Evolutionary conservation across 1,140 invertebrate species (phyloP), one percentile per base, ranked within the genome.

Genomic region (Oscheius sp.): DNA sequence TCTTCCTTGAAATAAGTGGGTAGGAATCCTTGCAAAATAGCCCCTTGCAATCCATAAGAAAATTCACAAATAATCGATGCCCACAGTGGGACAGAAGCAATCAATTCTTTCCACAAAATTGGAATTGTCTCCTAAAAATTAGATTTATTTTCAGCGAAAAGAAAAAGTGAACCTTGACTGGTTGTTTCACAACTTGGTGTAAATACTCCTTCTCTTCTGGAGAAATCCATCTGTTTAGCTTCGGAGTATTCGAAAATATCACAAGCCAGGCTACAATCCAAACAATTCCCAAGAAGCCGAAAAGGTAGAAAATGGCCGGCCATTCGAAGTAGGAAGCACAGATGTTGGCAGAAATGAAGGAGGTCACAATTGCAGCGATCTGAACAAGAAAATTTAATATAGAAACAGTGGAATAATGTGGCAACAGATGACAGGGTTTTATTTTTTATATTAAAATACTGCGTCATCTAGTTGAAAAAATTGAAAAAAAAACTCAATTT

Each of bases 261-360:
- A 76, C 18, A 23, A 23, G 15, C 28, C 69, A 73, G 0, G 75
- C 10, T 15, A 73, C 29, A 20, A 73, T 42, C 68, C 67, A 73
- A 3, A 75, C 1, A 0, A 1, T 28, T 1, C 73, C 71, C 26
- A 73, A 13, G 3, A 38, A 23, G 3, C 71, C 71, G 29, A 74
- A 73, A 7, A 74, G n/a, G 31, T 74, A 73, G 69, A 74, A 73
- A 26, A 74, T 52, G 28, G 55, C 31, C n/a, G 68, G 71, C 68
- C 68, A 71, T 29, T 42, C 65, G 15, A 38, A 38, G 68, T 28
- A 42, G 28, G 28, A 10, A 34, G 29, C 68, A 38, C 68, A 71
- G n/a, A 71, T 66, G 36, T 32, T 32, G 26, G 68, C 28, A 18
- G 69, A 73, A 18, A 75, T 38, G 2, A 74, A 7, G 31, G 42